Conservation (phyloP, 2,113 vertebrate genomes). For the Cynocephalus volans region DNA sequence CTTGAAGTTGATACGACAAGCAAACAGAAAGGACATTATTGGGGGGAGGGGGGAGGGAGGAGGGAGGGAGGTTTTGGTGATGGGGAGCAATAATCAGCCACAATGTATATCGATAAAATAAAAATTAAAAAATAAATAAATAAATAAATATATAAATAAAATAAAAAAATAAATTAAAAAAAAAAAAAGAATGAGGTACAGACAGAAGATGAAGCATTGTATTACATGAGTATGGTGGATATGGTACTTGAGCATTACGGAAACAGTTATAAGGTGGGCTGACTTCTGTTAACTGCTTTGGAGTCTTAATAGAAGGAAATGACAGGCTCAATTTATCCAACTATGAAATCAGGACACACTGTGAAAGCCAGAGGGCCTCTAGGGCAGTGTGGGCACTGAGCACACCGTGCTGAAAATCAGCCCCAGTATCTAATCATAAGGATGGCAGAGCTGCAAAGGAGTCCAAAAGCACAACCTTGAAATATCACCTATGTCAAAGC, state of each 20-base stretch:
- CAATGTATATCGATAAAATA: no score
- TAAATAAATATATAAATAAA: no score
- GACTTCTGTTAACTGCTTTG: background rate
- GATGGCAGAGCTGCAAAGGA: background rate
- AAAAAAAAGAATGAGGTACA: background rate
- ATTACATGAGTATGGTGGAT: background rate
- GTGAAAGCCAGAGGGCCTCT: background rate
- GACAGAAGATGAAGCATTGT: background rate
- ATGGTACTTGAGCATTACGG: background rate
- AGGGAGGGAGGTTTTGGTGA: no score
- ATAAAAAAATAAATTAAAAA: no score
- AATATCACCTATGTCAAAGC: background rate
- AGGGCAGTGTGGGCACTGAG: background rate
- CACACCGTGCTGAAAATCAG: background rate
- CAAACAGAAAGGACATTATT: no score
- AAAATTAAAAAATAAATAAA: no score
- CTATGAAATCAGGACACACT: background rate
- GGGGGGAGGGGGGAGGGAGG: no score
- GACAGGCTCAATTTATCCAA: background rate
- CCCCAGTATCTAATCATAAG: background rate
- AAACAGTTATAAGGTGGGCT: background rate
- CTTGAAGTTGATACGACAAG: no score
- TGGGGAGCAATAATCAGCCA: no score
- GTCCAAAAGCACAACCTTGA: background rate
- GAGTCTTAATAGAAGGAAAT: conserved; percentile 13